Evolutionary conservation across 2,797 vertebrate species (phyloP), one percentile per base, ranked within the genome.

Genomic region (Tympanoctomys barrerae): DNA sequence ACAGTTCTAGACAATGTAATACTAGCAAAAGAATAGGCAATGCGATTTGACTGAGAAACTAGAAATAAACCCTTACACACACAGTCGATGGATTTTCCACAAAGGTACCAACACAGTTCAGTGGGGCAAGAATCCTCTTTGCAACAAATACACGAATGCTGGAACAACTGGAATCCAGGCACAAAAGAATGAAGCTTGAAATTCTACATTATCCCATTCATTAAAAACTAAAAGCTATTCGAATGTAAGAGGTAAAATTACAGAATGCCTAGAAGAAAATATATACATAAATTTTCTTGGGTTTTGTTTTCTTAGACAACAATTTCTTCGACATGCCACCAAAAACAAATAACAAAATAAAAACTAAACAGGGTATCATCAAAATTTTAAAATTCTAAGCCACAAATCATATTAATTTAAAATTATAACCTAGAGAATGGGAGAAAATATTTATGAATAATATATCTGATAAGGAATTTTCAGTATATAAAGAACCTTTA

Each of bases 161-260:
- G 9, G 8, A 19, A 73, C 9, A 91, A 81, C 12, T 73, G 24
- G 49, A 78, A 87, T 42, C 54, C 54, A 64, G 19, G 73, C 19
- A 39, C 14, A 78, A 94, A 95, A 90, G 61, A 62, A 91, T 59
- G 61, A 97, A 84, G 71, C 5, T 42, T 84, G 64, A 70, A 88
- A 46, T 8, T 5, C n/a, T 81, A 46, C 9, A 64, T 71, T 11
- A 68, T 10, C 36, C 1, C 16, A 59, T 0, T 68, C 21, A 73
- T 49, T 90, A 92, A 90, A 71, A 90, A 14, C 14, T 79, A 75
- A 78, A 31, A 93, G 33, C 42, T 52, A 10, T 5, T 19, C 19
- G 28, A 39, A 49, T 10, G n/a, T 82, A 73, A 81, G 33, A 87
- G 66, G 36, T 70, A 92, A 86, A 93, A 87, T 36, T 26, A 68